Evolutionary conservation across 2,797 vertebrate genomes (phyloP), one percentile per base, ranked within the genome.

Genomic region (Emys orbicularis): DNA sequence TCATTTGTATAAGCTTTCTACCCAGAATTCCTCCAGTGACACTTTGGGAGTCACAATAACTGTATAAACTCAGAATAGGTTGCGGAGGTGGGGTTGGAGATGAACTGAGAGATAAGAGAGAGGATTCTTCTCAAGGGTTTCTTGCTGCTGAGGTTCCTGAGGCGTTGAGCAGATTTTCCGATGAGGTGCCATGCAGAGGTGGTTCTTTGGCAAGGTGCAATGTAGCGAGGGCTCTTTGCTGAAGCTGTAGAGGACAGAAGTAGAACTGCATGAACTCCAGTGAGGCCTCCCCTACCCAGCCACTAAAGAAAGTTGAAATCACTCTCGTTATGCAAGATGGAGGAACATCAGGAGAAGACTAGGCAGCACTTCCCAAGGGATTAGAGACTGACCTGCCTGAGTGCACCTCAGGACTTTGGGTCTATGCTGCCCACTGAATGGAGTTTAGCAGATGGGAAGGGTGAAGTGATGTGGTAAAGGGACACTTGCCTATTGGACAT

Each of bases 1-100:
- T 5, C 80, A 79, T 96, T 96, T 96, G 93, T 96, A 92, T n/a
- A 77, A 34, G 21, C 25, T 57, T 49, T 82, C 80, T 90, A 59
- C 84, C 37, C 77, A 12, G 10, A 50, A 0, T 12, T 21, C 23
- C 57, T 5, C 81, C 31, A 3, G 29, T 2, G 31, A 15, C 53
- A 85, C 25, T 0, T 52, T 54, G 57, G 57, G 13, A 91, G 31
- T 11, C 52, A 37, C 47, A 3, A 74, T 19, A 52, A 53, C 25
- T 11, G 9, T 27, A 56, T 9, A 56, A 56, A 59, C 57, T 31
- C 27, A 29, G 29, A 29, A 59, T 13, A 31, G 27, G 3, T 13
- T 59, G 47, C 52, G 56, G 82, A 18, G 89, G 56, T 25, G 29
- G 1, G 1, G 18, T 12, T 11, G 44, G 10, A 90, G 7, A 19